These are phyloP conservation scores for Phymatocera aterrima DNA, from an alignment of 2,888 invertebrate species.

Conservation along the genomic window DNA sequence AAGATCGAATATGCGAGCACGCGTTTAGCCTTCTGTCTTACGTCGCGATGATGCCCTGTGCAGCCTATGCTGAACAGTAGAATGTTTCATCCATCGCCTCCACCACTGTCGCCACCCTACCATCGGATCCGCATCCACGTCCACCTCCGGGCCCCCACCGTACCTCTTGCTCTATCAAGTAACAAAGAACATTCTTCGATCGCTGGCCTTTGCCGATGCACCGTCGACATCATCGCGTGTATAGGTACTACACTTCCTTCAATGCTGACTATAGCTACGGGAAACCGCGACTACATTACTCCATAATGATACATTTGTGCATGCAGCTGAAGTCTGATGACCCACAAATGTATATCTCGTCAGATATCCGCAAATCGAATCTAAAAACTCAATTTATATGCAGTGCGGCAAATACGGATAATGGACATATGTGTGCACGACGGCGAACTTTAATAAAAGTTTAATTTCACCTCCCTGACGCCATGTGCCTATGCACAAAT, in stretches of 20 bases:
- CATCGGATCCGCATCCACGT: slow-evolving; percentile 44
- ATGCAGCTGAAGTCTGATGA: not conserved
- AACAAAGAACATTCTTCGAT: slow-evolving; percentile 65
- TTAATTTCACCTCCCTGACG: too few species aligned
- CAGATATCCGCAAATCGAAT: not conserved
- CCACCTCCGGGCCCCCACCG: slow-evolving; percentile 46
- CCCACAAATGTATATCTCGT: not conserved
- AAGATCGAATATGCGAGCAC: not conserved
- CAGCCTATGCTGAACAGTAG: not conserved
- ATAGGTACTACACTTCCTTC: not conserved
- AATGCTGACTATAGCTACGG: not conserved
- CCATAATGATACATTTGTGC: not conserved
- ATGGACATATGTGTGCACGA: not conserved
- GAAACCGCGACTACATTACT: not conserved
- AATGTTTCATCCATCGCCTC: slow-evolving; percentile 51
- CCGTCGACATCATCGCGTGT: not conserved
- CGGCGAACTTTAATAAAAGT: too few species aligned
- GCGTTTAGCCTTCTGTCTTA: not conserved
- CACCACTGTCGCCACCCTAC: slow-evolving; percentile 49
- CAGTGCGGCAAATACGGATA: too few species aligned
- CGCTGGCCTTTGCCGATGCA: slow-evolving; percentile 5
- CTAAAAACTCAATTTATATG: not conserved
- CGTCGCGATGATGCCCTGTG: not conserved
- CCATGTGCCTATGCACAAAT: too few species aligned
- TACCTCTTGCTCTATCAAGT: slow-evolving; percentile 47